These are phyloP conservation scores for Sinohyriopsis cumingii DNA, from an alignment of 2,888 invertebrate genomes.

Conservation along the genomic window DNA sequence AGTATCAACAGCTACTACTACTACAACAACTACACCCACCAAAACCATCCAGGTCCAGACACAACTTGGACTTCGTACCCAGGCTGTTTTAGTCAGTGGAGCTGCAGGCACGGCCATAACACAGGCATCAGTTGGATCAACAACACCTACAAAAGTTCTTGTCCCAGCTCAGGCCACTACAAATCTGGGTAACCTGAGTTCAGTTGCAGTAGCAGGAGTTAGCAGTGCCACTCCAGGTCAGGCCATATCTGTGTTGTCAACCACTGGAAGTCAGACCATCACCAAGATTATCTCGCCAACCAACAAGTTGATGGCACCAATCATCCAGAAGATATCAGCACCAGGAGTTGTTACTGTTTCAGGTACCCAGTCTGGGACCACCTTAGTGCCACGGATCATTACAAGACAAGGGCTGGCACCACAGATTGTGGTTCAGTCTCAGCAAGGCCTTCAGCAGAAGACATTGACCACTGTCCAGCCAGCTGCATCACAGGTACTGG, in stretches of 20 bases:
- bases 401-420: conserved; percentile 10
- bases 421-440: conserved; percentile 20
- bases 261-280: conserved; percentile 27
- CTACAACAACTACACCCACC: conserved; percentile 21
- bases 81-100: conserved; percentile 32
- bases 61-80: conserved; percentile 23
- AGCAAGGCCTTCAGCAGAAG: conserved; percentile 7
- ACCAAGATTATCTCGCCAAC: conserved; percentile 31
- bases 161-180: conserved; percentile 23
- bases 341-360: conserved; percentile 27
- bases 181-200: conserved; percentile 9
- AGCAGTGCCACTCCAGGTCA: conserved; percentile 17
- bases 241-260: conserved; percentile 22
- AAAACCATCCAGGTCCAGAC: conserved; percentile 17
- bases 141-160: conserved; percentile 34
- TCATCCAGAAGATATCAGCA: conserved; percentile 34
- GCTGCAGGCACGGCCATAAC: conserved; percentile 21
- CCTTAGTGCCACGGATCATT: conserved; percentile 31
- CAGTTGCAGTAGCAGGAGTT: conserved; percentile 11
- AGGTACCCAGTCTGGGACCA: conserved; percentile 25
- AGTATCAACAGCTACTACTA: conserved; percentile 20
- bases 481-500: conserved; percentile 45
- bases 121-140: conserved; percentile 9
- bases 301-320: conserved; percentile 18
- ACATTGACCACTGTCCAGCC: not conserved